A percentile compares a stretch with the other conserved stretches of the same genome.
phyloP scores from a whole-genome alignment of 1,140 invertebrate species.

The Drosophila ercepeae region DNA sequence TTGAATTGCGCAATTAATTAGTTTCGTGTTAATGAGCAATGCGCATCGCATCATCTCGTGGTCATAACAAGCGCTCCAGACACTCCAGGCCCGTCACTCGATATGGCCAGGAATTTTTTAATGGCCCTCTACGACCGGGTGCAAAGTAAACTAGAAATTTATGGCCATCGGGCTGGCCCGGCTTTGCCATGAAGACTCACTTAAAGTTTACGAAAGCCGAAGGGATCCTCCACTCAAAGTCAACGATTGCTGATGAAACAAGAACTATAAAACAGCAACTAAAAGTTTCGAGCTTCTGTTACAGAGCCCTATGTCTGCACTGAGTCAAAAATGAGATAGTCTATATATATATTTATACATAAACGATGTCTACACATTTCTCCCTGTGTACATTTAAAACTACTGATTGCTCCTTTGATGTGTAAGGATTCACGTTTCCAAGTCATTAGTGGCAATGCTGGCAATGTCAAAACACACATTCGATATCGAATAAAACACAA shows the following conservation, averaged over 20 bases:
- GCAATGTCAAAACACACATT: conserved; percentile 18
- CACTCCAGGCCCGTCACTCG: conserved; percentile 35
- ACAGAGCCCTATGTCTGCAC: background rate
- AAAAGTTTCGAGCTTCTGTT: conserved; percentile 35
- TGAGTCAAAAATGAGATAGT: background rate
- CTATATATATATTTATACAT: background rate
- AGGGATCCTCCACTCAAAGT: conserved; percentile 29
- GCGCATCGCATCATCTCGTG: conserved; percentile 59
- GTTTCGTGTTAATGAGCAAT: conserved; percentile 81
- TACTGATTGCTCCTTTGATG: conserved; percentile 1
- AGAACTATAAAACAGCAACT: background rate
- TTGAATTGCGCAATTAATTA: conserved; percentile 80
- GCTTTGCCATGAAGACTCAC: conserved; percentile 44
- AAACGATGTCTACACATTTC: background rate
- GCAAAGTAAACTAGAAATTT: conserved; percentile 50
- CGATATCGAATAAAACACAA: conserved; percentile 25
- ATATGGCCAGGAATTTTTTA: conserved; percentile 54
- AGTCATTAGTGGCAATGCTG: conserved; percentile 34
- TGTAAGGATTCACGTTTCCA: conserved; percentile 25
- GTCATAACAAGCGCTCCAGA: conserved; percentile 58
- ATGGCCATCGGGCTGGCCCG: conserved; percentile 21
- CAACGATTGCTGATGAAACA: conserved; percentile 12
- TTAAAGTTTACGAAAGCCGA: conserved; percentile 52
- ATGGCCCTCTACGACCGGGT: conserved; percentile 36
- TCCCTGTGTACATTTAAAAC: conserved; percentile 3